Evolutionary conservation across 2,888 invertebrate genomes (phyloP).

Genomic region (Tachina grossa): DNA sequence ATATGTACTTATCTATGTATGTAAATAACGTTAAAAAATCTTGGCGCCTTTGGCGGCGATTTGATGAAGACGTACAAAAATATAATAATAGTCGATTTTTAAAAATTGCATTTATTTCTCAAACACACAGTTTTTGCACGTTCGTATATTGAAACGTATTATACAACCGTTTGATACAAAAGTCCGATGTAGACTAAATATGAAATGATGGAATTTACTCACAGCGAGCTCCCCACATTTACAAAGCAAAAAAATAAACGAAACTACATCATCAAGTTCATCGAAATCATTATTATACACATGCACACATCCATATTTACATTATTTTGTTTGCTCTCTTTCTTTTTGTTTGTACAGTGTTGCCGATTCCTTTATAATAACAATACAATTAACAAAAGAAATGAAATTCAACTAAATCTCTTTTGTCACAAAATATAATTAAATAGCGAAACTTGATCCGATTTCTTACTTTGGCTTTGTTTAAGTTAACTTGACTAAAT

Average conservation of each 20-base stretch:
- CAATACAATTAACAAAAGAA: no score
- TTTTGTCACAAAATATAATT: no score
- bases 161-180: constrained; percentile 78
- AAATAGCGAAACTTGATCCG: no score
- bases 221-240: constrained; percentile 52
- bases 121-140: constrained; percentile 27
- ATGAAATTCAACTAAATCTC: no score
- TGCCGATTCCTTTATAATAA: background rate
- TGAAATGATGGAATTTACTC: constrained; percentile 72
- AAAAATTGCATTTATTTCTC: constrained; percentile 46
- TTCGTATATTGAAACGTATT: constrained; percentile 40
- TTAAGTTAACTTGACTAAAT: no score
- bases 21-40: constrained; percentile 13
- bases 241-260: constrained; percentile 35
- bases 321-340: constrained; percentile 6
- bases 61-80: constrained; percentile 42
- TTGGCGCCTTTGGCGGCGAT: constrained; percentile 60
- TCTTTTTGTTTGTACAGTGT: background rate
- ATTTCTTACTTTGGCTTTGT: no score
- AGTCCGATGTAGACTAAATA: constrained; percentile 78
- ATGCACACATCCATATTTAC: background rate
- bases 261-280: constrained; percentile 70
- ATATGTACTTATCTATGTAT: no score
- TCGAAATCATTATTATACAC: constrained; percentile 52
- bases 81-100: constrained; percentile 34